Evolutionary conservation across 1,140 invertebrate genomes (phyloP).

Genomic region (Muscidifurax raptorellus): DNA sequence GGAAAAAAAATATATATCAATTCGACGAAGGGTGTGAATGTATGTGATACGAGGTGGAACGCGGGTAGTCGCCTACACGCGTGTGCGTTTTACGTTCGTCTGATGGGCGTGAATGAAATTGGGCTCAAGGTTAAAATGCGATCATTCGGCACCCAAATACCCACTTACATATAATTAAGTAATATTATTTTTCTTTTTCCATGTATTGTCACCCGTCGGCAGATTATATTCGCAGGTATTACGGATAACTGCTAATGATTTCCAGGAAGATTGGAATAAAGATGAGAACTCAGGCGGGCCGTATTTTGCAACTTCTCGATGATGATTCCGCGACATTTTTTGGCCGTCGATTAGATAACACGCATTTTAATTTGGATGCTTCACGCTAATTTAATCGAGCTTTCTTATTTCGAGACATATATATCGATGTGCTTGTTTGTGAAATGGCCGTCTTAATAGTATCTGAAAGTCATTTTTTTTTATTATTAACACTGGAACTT

Average conservation of each 20-base stretch:
- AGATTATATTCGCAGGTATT: background rate
- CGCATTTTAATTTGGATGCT: background rate
- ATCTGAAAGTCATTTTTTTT: background rate
- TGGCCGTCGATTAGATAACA: conserved; percentile 13
- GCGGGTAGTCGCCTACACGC: background rate
- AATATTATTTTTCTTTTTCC: conserved; percentile 52
- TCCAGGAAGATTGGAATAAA: background rate
- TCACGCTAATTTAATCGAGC: background rate
- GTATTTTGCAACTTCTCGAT: conserved; percentile 14
- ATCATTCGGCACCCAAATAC: conserved; percentile 66
- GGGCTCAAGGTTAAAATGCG: conserved; percentile 69
- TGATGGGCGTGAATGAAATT: conserved; percentile 60
- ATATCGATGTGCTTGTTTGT: background rate
- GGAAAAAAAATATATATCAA: no score
- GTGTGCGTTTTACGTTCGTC: background rate
- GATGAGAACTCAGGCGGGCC: conserved; percentile 48
- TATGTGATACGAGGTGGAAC: background rate
- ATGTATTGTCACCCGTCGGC: conserved; percentile 39
- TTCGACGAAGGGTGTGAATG: background rate
- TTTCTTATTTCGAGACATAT: background rate
- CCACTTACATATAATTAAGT: conserved; percentile 71
- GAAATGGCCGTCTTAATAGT: background rate
- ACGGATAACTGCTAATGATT: background rate
- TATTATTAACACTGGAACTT: background rate
- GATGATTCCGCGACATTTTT: conserved; percentile 4